phyloP scores from a whole-genome alignment of 2,113 vertebrate species.

The Istiophorus platypterus region DNA sequence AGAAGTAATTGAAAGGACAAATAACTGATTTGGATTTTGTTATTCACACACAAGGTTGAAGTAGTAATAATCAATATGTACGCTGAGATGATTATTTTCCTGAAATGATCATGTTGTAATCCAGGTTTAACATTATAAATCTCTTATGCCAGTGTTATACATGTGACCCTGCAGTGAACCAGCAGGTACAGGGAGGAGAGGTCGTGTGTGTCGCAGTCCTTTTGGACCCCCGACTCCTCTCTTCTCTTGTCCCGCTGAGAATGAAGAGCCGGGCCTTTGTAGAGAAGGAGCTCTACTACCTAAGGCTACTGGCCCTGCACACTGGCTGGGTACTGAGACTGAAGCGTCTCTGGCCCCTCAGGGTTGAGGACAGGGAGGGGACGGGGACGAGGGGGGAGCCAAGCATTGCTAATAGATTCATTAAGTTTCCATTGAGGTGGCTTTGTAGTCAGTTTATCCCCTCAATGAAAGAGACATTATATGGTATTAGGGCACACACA shows the following conservation, averaged over 20 bases:
- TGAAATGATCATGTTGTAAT: background rate
- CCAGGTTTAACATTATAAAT: background rate
- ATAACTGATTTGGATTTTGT: background rate
- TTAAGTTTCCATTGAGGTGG: slow-evolving; percentile 73
- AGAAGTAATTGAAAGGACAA: background rate
- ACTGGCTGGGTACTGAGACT: slow-evolving; percentile 42
- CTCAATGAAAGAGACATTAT: slow-evolving; percentile 80
- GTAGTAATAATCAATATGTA: background rate
- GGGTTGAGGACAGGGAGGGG: slow-evolving; percentile 31
- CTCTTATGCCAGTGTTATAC: background rate
- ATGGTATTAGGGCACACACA: slow-evolving; percentile 51
- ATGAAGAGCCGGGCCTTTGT: slow-evolving; percentile 72
- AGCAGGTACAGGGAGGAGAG: slow-evolving; percentile 68
- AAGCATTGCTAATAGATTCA: slow-evolving; percentile 75
- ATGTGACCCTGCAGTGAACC: slow-evolving; percentile 76
- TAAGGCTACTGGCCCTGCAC: slow-evolving; percentile 60
- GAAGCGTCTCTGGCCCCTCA: slow-evolving; percentile 54
- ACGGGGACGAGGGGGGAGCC: slow-evolving; percentile 26
- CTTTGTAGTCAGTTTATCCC: slow-evolving; percentile 78
- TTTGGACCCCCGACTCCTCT: slow-evolving; percentile 57
- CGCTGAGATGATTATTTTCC: background rate
- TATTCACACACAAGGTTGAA: background rate
- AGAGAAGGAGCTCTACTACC: slow-evolving; percentile 44
- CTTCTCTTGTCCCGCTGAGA: slow-evolving; percentile 60
- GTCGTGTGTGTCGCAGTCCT: slow-evolving; percentile 65